A percentile compares a stretch with the other conserved stretches of the same genome.
These are phyloP conservation scores for Sitodiplosis mosellana DNA, from an alignment of 1,140 invertebrate species.

Conservation along the genomic window DNA sequence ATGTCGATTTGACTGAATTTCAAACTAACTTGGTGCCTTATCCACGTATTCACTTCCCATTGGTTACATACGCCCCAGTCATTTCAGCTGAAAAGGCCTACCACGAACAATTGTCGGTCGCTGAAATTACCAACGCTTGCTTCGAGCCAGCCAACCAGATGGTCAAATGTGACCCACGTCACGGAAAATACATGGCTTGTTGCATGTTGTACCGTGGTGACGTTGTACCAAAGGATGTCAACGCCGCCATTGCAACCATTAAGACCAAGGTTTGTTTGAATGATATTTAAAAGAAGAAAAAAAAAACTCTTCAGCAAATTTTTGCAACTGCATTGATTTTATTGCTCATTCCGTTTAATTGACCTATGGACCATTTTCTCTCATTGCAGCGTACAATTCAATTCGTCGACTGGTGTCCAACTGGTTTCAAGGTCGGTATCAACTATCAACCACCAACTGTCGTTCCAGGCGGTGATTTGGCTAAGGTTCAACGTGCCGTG, in stretches of 20 bases:
- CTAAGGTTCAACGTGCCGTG: conserved; percentile 49
- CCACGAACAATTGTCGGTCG: conserved; percentile 63
- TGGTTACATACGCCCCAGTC: conserved; percentile 71
- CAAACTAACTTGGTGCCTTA: conserved; percentile 76
- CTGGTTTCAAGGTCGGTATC: conserved; percentile 68
- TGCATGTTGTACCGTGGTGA: conserved; percentile 62
- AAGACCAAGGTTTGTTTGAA: conserved; percentile 44
- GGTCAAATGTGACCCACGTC: conserved; percentile 81
- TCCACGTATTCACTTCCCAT: conserved; percentile 65
- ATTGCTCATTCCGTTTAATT: no score
- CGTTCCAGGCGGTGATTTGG: conserved; percentile 64
- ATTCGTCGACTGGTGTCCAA: conserved; percentile 85
- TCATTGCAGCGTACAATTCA: conserved; percentile 48
- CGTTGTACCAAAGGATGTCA: conserved; percentile 62
- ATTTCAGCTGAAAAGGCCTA: conserved; percentile 75
- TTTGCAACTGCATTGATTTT: no score
- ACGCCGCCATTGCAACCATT: conserved; percentile 67
- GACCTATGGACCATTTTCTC: no score
- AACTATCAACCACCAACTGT: conserved; percentile 67
- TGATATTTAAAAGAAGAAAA: no score
- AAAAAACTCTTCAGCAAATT: no score
- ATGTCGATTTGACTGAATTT: conserved; percentile 80
- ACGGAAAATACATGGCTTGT: conserved; percentile 83
- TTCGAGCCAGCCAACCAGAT: conserved; percentile 82
- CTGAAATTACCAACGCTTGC: conserved; percentile 77